Evolutionary conservation across 2,888 invertebrate species (phyloP).

Genomic region (Ochropacha duplaris): DNA sequence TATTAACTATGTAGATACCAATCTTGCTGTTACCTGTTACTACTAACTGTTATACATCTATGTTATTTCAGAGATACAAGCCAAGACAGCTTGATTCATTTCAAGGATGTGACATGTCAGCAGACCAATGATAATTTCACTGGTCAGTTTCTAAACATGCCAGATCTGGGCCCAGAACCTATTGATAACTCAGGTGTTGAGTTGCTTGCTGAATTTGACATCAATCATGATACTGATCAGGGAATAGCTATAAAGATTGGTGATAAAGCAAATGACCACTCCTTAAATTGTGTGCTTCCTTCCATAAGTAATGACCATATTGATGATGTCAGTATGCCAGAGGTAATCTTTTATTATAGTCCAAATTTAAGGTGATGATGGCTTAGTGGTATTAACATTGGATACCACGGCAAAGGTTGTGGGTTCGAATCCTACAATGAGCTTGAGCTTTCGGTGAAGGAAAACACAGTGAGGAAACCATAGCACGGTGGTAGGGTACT

Average conservation of each 20-base stretch:
- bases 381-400: no score
- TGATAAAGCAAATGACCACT: slow-evolving; percentile 47
- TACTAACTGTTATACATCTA: neutral
- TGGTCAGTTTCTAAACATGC: slow-evolving; percentile 67
- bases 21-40: no score
- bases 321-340: slow-evolving; percentile 63
- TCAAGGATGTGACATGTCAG: slow-evolving; percentile 53
- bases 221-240: slow-evolving; percentile 58
- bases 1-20: neutral
- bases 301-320: slow-evolving; percentile 67
- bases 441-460: no score
- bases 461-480: no score
- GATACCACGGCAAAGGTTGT: no score
- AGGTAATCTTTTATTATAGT: slow-evolving; percentile 41
- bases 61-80: slow-evolving; percentile 42
- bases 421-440: no score
- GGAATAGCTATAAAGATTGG: slow-evolving; percentile 47
- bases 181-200: slow-evolving; percentile 52
- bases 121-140: slow-evolving; percentile 57
- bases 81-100: slow-evolving; percentile 54
- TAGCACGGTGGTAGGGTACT: no score
- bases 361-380: no score
- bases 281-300: slow-evolving; percentile 73
- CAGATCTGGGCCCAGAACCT: slow-evolving; percentile 61
- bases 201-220: slow-evolving; percentile 68